A percentile compares a stretch with the other conserved stretches of the same genome.
phyloP scores from a whole-genome alignment of 2,888 invertebrate species.

The Uropetala carovei region DNA sequence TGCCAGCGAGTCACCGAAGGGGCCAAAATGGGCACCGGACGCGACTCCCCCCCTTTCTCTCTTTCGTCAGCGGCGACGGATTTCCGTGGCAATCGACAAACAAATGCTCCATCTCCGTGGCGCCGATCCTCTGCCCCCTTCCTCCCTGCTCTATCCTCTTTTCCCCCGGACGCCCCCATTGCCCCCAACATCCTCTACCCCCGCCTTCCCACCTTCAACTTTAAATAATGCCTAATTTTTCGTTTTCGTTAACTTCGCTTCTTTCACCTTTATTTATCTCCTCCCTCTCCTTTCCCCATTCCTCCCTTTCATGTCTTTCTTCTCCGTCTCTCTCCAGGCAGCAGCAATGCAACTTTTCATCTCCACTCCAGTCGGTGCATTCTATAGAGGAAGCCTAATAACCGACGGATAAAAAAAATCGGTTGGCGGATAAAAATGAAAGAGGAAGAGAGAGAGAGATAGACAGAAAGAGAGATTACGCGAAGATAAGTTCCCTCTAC shows the following conservation, averaged over 20 bases:
- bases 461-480: background rate
- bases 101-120: background rate
- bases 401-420: background rate
- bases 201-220: too few relatives aligned
- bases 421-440: background rate
- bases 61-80: background rate
- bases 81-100: background rate
- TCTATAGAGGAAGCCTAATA: slow-evolving; percentile 21
- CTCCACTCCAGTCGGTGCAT: slow-evolving; percentile 44
- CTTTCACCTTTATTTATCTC: background rate
- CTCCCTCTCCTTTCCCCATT: background rate
- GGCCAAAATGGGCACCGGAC: background rate
- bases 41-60: background rate
- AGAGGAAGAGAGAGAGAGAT: background rate
- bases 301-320: background rate
- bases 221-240: too few relatives aligned
- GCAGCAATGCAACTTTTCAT: slow-evolving; percentile 50
- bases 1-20: background rate
- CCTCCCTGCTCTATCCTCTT: background rate
- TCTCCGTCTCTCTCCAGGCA: background rate
- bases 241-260: background rate
- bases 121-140: too few relatives aligned
- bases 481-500: slow-evolving; percentile 13
- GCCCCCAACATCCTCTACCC: too few relatives aligned
- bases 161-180: background rate